Percentiles rank a stretch among this genome's conserved stretches.
These are phyloP conservation scores for Habropoda laboriosa DNA, from an alignment of 1,140 invertebrate species.

Conservation along the genomic window DNA sequence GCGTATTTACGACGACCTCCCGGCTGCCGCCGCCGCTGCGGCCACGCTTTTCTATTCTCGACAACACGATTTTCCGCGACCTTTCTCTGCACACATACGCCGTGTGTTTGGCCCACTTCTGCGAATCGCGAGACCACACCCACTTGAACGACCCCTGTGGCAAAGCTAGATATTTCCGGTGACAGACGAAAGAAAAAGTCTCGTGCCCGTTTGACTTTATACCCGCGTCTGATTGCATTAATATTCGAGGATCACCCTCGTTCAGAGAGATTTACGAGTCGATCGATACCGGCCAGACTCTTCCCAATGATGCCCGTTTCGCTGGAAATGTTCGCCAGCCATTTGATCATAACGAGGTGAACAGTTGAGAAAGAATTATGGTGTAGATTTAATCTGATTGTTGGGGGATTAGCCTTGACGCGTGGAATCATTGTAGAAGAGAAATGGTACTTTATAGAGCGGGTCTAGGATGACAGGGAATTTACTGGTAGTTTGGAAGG, in stretches of 20 bases:
- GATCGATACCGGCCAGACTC: conserved; percentile 1
- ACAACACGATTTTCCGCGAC: conserved; percentile 37
- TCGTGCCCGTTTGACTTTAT: neutral
- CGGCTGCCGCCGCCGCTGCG: neutral
- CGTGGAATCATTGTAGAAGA: neutral
- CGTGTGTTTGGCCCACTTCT: neutral
- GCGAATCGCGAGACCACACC: no score
- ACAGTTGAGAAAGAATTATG: neutral
- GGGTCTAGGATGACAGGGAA: neutral
- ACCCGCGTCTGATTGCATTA: conserved; percentile 10
- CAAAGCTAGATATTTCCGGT: neutral
- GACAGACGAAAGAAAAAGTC: neutral
- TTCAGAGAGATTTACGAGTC: conserved; percentile 4
- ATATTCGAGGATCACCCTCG: conserved; percentile 3
- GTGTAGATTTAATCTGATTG: conserved; percentile 1
- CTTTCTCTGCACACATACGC: neutral
- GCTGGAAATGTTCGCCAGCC: neutral
- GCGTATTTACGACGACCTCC: conserved; percentile 60
- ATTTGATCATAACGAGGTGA: neutral
- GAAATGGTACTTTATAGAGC: neutral
- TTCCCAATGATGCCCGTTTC: neutral
- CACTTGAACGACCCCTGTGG: no score
- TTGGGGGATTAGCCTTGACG: neutral
- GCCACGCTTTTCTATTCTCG: conserved; percentile 49
- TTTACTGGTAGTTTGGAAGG: neutral